Percentiles rank a stretch among this genome's conserved stretches.
Conservation (phyloP, 2,888 invertebrate genomes). For the Merodon equestris region DNA sequence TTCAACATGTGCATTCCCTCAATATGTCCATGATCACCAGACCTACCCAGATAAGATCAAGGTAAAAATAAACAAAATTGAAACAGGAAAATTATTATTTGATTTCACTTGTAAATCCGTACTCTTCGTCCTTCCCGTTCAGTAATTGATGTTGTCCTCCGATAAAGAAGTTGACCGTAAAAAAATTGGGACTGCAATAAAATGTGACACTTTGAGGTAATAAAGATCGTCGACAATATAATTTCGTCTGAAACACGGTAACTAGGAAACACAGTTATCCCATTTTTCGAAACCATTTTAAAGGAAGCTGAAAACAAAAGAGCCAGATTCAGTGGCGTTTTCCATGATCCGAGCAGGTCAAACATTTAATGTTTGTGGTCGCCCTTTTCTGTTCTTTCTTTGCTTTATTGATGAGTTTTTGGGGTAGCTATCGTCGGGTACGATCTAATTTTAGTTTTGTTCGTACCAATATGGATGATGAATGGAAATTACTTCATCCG, state of each 20-base stretch:
- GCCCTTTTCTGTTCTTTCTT: conserved; percentile 32
- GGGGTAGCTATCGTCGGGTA: conserved; percentile 38
- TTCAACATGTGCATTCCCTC: too few relatives aligned
- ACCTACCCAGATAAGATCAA: conserved; percentile 29
- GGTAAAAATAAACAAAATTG: conserved; percentile 28
- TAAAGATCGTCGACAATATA: conserved; percentile 68
- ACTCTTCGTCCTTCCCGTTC: conserved; percentile 46
- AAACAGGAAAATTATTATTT: conserved; percentile 62
- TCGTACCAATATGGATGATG: conserved; percentile 55
- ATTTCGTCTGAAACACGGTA: conserved; percentile 66
- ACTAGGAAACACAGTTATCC: conserved; percentile 51
- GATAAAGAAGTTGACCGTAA: conserved; percentile 65
- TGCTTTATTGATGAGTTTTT: conserved; percentile 34
- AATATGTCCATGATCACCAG: not conserved
- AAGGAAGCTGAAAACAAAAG: conserved; percentile 4
- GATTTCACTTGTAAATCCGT: conserved; percentile 61
- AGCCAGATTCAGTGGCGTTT: conserved; percentile 64
- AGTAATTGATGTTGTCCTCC: conserved; percentile 59
- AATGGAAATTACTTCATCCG: conserved; percentile 66
- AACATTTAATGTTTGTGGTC: conserved; percentile 55
- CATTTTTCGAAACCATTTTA: conserved; percentile 30
- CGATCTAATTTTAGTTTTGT: conserved; percentile 50
- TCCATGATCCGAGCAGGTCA: conserved; percentile 68
- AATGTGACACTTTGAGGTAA: conserved; percentile 67
- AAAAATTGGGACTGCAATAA: conserved; percentile 67